Conservation (phyloP, 2,113 vertebrate species). For the Lampris incognitus region DNA sequence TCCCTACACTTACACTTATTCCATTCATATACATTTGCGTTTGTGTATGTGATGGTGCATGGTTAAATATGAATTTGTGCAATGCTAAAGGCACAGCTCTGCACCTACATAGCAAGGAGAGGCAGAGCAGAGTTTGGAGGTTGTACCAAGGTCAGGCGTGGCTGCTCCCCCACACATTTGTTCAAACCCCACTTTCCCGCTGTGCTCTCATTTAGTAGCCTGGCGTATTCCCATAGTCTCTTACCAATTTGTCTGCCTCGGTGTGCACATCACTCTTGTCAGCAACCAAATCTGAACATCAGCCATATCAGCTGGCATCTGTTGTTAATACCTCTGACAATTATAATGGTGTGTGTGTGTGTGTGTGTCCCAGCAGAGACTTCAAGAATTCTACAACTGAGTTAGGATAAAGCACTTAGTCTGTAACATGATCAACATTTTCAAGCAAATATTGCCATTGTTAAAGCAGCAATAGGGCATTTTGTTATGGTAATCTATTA, state of each 20-base stretch:
- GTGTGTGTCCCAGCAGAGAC: constrained; percentile 21
- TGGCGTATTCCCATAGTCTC: constrained; percentile 3
- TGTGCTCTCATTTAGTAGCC: background rate
- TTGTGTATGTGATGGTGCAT: background rate
- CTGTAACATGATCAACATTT: too few species aligned
- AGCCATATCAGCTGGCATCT: background rate
- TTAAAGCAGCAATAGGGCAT: too few species aligned
- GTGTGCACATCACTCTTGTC: background rate
- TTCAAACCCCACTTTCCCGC: background rate
- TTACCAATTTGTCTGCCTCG: background rate
- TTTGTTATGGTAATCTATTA: too few species aligned
- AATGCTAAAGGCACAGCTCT: background rate
- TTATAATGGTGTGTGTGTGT: background rate
- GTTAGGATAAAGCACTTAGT: too few species aligned
- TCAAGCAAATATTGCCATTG: too few species aligned
- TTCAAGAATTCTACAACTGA: constrained; percentile 44
- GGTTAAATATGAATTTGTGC: too few species aligned
- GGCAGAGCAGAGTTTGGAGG: background rate
- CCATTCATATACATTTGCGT: background rate
- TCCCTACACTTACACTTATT: background rate
- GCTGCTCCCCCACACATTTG: constrained; percentile 4
- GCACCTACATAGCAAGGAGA: background rate
- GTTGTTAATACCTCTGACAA: background rate
- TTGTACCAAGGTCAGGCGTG: constrained; percentile 17
- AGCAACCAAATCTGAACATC: background rate